Conservation (phyloP, 2,888 invertebrate genomes). For the Pilophorus perplexus region DNA sequence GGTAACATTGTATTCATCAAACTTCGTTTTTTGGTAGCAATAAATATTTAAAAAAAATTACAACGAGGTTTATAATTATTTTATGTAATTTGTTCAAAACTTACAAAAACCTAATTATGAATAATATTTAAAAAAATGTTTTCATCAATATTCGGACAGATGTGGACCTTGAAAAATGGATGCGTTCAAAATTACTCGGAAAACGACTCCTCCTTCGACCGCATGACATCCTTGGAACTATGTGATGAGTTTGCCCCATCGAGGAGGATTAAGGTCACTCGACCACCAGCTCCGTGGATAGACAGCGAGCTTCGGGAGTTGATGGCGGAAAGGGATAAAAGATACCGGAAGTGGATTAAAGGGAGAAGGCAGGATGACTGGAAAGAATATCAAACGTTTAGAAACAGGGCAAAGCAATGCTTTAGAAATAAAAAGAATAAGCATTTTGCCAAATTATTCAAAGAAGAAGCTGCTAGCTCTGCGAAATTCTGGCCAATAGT, state of each 20-base stretch:
- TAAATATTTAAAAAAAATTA: no score
- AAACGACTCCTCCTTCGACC: no score
- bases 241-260: slow-evolving; percentile 4
- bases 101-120: no score
- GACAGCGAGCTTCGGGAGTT: neutral
- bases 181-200: no score
- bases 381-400: neutral
- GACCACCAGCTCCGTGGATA: slow-evolving; percentile 16
- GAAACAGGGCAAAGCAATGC: slow-evolving; percentile 3
- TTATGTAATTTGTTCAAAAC: no score
- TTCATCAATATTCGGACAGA: no score
- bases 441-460: slow-evolving; percentile 3
- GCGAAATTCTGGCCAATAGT: neutral
- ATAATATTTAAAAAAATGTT: no score
- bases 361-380: neutral
- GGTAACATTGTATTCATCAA: no score
- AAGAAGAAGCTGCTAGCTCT: neutral
- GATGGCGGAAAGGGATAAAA: neutral
- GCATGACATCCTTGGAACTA: no score
- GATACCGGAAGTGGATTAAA: neutral
- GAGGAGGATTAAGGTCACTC: neutral
- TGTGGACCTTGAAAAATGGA: no score
- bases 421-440: slow-evolving; percentile 2
- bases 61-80: no score
- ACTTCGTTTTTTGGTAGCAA: no score